Conservation (phyloP, 2,113 vertebrate genomes). For the Takifugu bimaculatus region DNA sequence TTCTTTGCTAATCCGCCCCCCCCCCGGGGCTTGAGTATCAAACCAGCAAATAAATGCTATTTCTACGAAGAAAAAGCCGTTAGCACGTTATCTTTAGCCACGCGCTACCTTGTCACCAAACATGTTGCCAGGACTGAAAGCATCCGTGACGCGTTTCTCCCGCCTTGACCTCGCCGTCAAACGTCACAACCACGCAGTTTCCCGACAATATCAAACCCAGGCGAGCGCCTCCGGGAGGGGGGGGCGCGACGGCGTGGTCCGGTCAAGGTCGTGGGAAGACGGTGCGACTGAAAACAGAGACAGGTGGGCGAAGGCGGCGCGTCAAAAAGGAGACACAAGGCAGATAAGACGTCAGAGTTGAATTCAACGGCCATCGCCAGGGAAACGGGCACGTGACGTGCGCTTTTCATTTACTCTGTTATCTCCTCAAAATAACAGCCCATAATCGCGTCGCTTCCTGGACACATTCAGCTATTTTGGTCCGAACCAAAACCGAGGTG, state of each 20-base stretch:
- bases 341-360: neutral
- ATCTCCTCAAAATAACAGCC: neutral
- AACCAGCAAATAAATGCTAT: too few species aligned
- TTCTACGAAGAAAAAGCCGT: too few species aligned
- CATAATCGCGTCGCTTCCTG: too few species aligned
- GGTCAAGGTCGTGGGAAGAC: slow-evolving; percentile 36
- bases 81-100: too few species aligned
- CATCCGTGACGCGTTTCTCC: too few species aligned
- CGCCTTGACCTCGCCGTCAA: neutral
- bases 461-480: too few species aligned
- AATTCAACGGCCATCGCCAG: slow-evolving; percentile 25
- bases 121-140: too few species aligned
- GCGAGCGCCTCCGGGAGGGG: slow-evolving; percentile 5
- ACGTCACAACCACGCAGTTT: neutral
- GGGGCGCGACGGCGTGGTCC: neutral
- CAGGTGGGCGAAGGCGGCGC: neutral
- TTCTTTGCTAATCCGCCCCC: too few species aligned
- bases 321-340: neutral
- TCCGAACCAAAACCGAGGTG: too few species aligned
- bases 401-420: neutral
- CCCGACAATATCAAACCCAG: slow-evolving; percentile 1
- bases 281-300: slow-evolving; percentile 14
- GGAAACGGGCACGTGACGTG: slow-evolving; percentile 47
- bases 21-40: too few species aligned
- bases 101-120: too few species aligned